A percentile compares a stretch with the other conserved stretches of the same genome.
Evolutionary conservation across 2,888 invertebrate species (phyloP).

Genomic region (Flexamia atlantica): DNA sequence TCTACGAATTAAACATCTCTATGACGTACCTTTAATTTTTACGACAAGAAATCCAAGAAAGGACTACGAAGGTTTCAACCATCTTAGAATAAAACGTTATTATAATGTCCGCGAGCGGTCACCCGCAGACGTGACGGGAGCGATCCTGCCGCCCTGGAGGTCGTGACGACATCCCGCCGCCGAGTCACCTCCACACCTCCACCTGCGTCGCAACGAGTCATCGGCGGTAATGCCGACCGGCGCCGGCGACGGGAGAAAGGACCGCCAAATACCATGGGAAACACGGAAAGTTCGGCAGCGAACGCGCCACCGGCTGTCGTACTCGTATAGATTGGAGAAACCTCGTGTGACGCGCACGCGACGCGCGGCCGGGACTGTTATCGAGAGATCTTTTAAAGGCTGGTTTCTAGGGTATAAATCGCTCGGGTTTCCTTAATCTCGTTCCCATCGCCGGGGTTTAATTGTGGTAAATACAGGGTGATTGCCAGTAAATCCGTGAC

Average conservation of each 20-base stretch:
- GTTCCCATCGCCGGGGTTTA: neutral
- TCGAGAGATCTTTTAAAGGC: conserved; percentile 7
- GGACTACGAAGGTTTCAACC: no score
- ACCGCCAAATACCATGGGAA: neutral
- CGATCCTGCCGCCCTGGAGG: neutral
- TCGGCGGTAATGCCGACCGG: neutral
- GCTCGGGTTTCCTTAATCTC: conserved; percentile 1
- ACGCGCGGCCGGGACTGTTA: neutral
- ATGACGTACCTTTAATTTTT: no score
- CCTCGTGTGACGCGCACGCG: neutral
- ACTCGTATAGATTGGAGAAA: conserved; percentile 16
- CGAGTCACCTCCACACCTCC: neutral
- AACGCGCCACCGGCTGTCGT: neutral
- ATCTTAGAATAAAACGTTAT: no score
- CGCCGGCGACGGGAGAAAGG: neutral
- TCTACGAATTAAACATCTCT: no score
- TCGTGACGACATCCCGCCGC: neutral
- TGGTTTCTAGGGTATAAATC: conserved; percentile 4
- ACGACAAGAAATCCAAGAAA: no score
- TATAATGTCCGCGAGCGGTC: no score
- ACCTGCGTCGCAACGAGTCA: neutral
- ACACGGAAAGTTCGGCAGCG: neutral
- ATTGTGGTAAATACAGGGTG: neutral
- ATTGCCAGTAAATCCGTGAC: neutral
- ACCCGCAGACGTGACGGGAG: neutral